Base-by-base conservation (phyloP, 2,888 invertebrate species). In the Bombylius discolor region DNA sequence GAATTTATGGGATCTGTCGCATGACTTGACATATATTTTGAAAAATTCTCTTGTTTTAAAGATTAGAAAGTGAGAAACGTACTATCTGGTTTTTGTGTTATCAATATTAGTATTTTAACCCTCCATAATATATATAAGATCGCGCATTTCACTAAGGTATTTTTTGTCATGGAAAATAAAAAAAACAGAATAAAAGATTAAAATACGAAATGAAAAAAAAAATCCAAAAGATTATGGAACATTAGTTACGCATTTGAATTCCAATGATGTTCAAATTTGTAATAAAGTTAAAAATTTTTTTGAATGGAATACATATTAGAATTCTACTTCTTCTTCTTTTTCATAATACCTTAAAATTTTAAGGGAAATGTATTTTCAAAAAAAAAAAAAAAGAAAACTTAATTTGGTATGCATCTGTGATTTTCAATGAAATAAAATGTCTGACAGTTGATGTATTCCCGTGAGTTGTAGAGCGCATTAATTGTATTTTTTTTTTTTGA, bases 231-330 rank as follows among this genome's bases (percentile, higher is more conserved):
- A 53, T 53, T 53, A 49, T 52, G 51, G 55, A n/a, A 45, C 47
- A 56, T 56, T 56, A 51, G 55, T 56, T 56, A 51, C 55, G 55
- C 55, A 56, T 56, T 56, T 51, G 55, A 56, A 56, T 56, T 56
- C 51, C 39, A 56, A 56, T 56, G 55, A 51, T 51, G 55, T 51
- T 56, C 39, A 50, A 47, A 47, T 50, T 47, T 42, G 31, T 50
- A 9, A 13, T 39, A 12, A 12, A 46, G 23, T 44, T 44, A n/a
- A 42, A 49, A 33, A 45, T 32, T 31, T 11, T 34, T 31, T 13
- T 51, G 14, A 31, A 4, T 34, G 36, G 23, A 36, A 34, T 23
- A 36, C 47, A 34, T 9, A 34, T 52, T 39, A 52, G 12, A 31
- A 54, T 44, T 42, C 23, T 23, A 2, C 3, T 23, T 23, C 23